These are phyloP conservation scores for Tapirus indicus DNA, from an alignment of 2,797 vertebrate genomes.

Conservation along the genomic window DNA sequence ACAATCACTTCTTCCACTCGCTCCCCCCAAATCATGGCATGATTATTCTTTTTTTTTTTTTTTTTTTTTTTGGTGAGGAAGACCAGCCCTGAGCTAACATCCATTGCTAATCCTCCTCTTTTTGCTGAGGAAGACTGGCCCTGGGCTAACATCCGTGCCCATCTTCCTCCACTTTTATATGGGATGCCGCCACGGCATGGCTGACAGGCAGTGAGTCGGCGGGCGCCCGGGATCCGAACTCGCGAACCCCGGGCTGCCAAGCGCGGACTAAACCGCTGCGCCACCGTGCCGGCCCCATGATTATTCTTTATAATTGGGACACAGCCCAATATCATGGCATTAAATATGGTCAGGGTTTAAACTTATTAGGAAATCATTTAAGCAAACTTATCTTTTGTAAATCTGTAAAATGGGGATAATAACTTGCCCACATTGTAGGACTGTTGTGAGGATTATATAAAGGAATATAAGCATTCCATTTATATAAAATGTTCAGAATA, in stretches of 20 bases:
- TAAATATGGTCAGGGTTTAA: background rate
- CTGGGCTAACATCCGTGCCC: too few relatives aligned
- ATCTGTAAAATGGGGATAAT: conserved; percentile 47
- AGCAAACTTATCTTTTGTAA: background rate
- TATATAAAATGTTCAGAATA: background rate
- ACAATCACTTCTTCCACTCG: background rate
- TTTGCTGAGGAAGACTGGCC: too few relatives aligned
- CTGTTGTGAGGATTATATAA: background rate
- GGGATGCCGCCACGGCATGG: too few relatives aligned
- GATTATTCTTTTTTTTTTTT: conserved; percentile 25
- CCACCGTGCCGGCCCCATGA: too few relatives aligned
- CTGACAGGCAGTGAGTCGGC: too few relatives aligned
- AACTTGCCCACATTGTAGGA: background rate
- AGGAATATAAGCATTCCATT: background rate
- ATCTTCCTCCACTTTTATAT: too few relatives aligned
- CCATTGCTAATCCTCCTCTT: too few relatives aligned
- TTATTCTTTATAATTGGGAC: background rate
- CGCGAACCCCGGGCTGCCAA: too few relatives aligned
- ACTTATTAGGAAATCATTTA: conserved; percentile 25
- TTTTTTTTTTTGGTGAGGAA: too few relatives aligned
- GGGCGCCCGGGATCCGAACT: too few relatives aligned
- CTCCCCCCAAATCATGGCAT: background rate
- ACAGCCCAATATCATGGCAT: background rate
- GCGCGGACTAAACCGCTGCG: too few relatives aligned
- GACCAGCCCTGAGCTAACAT: too few relatives aligned